These are phyloP conservation scores for Sebastes fasciatus DNA, from an alignment of 2,113 vertebrate genomes.

Conservation along the genomic window DNA sequence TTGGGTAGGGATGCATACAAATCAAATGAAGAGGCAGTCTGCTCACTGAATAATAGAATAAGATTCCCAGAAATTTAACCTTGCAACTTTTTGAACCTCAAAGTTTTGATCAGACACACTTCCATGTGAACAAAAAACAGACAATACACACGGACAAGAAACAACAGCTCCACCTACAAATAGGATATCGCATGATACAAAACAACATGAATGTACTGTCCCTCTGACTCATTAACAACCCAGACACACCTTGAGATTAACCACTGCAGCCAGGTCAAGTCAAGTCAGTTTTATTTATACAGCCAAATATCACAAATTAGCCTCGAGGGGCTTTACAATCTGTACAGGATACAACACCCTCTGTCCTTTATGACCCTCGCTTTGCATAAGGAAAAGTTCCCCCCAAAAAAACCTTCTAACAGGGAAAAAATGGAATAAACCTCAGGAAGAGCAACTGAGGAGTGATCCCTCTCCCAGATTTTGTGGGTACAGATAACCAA, in stretches of 20 bases:
- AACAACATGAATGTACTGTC: not conserved
- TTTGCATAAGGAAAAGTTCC: not conserved
- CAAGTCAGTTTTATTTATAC: not conserved
- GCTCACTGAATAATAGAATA: not conserved
- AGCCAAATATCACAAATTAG: not conserved
- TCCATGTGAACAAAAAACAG: not conserved
- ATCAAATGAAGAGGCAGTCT: not conserved
- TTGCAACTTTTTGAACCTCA: not conserved
- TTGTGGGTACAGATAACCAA: not conserved
- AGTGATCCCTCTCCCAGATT: not conserved
- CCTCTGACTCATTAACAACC: not conserved
- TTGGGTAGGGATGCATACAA: not conserved
- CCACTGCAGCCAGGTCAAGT: not conserved
- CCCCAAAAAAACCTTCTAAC: too few species aligned
- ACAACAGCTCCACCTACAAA: not conserved
- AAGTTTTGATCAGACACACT: not conserved
- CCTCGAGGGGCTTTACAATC: not conserved
- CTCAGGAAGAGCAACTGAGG: too few species aligned
- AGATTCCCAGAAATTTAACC: not conserved
- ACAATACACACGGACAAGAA: not conserved
- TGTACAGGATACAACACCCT: not conserved
- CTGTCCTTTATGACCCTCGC: not conserved
- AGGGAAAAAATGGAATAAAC: not conserved
- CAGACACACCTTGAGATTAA: not conserved
- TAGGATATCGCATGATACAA: not conserved